Evolutionary conservation across 2,797 vertebrate genomes (phyloP).

Genomic region (Tolypeutes matacus): DNA sequence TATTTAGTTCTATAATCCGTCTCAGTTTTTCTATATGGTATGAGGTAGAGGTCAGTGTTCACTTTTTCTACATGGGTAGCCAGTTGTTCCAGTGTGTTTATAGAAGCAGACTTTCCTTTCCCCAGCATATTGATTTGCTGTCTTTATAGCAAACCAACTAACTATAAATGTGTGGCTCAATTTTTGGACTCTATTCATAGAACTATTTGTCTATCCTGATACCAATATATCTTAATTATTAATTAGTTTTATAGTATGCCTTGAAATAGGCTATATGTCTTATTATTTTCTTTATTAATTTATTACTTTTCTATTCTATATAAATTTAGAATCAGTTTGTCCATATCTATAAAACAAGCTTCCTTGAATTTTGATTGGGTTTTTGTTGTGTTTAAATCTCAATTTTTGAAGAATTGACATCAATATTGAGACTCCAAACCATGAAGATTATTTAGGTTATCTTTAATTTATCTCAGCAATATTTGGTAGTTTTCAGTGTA

Average conservation of each 20-base stretch:
- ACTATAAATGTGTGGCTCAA: neutral
- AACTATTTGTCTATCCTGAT: neutral
- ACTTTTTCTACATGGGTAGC: neutral
- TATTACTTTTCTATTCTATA: neutral
- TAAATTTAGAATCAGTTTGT: slow-evolving; percentile 40
- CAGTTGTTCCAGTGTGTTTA: neutral
- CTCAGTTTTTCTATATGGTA: neutral
- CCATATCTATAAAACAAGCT: neutral
- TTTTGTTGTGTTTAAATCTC: slow-evolving; percentile 13
- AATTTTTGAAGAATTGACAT: neutral
- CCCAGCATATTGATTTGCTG: neutral
- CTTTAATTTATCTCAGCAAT: neutral
- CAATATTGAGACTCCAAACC: neutral
- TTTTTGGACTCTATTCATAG: neutral
- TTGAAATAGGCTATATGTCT: neutral
- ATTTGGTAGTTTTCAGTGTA: neutral
- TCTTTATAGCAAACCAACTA: neutral
- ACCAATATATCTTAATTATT: neutral
- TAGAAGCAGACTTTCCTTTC: slow-evolving; percentile 3
- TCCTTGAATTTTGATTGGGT: slow-evolving; percentile 26
- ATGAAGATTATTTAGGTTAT: slow-evolving; percentile 38
- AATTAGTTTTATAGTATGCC: neutral
- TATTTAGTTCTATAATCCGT: neutral
- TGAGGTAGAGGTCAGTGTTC: neutral
- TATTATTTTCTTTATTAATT: neutral